A percentile compares a stretch with the other conserved stretches of the same genome.
These are phyloP conservation scores for Paraplagusia blochii DNA, from an alignment of 2,113 vertebrate species.

Conservation along the genomic window DNA sequence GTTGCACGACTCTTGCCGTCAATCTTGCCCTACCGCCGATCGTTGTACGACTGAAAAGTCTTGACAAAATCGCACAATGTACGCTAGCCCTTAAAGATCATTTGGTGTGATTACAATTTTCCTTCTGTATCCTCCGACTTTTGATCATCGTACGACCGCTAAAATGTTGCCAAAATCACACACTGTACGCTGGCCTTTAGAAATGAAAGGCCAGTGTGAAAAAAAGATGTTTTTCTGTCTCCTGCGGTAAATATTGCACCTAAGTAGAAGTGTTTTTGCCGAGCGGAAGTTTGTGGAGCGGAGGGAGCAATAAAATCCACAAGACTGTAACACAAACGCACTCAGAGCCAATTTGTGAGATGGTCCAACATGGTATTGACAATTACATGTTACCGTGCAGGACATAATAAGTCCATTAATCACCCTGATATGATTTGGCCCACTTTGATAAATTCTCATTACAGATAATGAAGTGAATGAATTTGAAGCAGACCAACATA, in stretches of 20 bases:
- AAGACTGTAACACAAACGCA: slow-evolving; percentile 15
- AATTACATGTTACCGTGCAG: slow-evolving; percentile 12
- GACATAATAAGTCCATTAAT: slow-evolving; percentile 29
- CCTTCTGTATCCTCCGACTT: too few species aligned
- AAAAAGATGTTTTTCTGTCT: slow-evolving; percentile 5
- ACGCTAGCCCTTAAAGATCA: too few species aligned
- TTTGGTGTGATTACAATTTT: too few species aligned
- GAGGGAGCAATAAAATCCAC: not conserved
- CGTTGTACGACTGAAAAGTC: too few species aligned
- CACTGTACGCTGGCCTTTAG: too few species aligned
- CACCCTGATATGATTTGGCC: slow-evolving; percentile 29
- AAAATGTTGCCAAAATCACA: too few species aligned
- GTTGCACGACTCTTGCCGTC: too few species aligned
- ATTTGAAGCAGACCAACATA: slow-evolving; percentile 38
- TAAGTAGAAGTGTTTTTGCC: not conserved
- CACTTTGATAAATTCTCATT: slow-evolving; percentile 41
- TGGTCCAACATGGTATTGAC: not conserved
- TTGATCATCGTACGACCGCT: too few species aligned
- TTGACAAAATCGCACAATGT: too few species aligned
- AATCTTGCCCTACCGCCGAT: too few species aligned
- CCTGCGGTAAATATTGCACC: not conserved
- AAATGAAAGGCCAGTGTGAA: slow-evolving; percentile 32
- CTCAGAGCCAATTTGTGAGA: slow-evolving; percentile 1
- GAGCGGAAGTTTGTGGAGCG: not conserved
- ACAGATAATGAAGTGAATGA: slow-evolving; percentile 36